Evolutionary conservation across 2,888 invertebrate genomes (phyloP).

Genomic region (Meiosimyza platycephala): DNA sequence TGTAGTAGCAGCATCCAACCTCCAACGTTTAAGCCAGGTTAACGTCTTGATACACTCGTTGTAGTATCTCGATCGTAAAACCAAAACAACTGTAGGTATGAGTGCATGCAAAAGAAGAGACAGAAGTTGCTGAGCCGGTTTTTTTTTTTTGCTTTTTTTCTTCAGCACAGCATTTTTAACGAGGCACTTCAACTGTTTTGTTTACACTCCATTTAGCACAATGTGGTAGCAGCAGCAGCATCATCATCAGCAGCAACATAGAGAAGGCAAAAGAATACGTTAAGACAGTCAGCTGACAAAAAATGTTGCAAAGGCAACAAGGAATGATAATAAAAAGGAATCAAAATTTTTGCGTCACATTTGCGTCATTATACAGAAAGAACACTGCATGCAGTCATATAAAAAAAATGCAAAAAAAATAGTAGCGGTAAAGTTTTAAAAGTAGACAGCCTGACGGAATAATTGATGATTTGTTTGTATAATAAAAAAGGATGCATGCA

Average conservation of each 20-base stretch:
- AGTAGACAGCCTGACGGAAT: constrained; percentile 35
- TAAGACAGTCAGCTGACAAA: no score
- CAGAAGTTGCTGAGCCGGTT: constrained; percentile 15
- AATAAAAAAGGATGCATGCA: not conserved
- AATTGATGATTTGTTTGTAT: constrained; percentile 29
- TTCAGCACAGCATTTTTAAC: constrained; percentile 7
- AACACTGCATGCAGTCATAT: not conserved
- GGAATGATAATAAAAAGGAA: no score
- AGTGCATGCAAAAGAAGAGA: not conserved
- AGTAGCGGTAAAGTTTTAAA: not conserved
- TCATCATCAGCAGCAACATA: constrained; percentile 4
- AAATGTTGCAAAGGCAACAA: no score
- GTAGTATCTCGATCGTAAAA: not conserved
- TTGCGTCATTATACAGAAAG: no score
- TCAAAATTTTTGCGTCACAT: no score
- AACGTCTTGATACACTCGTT: constrained; percentile 15
- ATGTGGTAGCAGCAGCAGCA: not conserved
- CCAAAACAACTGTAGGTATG: not conserved
- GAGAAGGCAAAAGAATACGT: not conserved
- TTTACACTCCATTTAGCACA: constrained; percentile 2
- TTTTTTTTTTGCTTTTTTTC: constrained; percentile 3
- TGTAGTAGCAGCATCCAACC: not conserved
- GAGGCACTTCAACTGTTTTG: constrained; percentile 17
- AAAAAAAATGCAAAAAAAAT: not conserved
- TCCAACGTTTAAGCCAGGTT: constrained; percentile 15